Percentiles rank a stretch among this genome's conserved stretches.
Conservation (phyloP, 2,113 vertebrate species). For the cat (Felis catus) region F.catus_Fca126_mat1.0 CM031412.1:154389001-154389500, state of each 20-base stretch:
- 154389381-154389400: slow-evolving; percentile 89
- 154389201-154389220: slow-evolving; percentile 82
- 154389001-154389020: slow-evolving; percentile 67
- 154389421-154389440: slow-evolving; percentile 56
- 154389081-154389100: slow-evolving; percentile 91
- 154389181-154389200: slow-evolving; percentile 85
- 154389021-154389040: slow-evolving; percentile 81
- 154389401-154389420: slow-evolving; percentile 84
- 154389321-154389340: slow-evolving; percentile 87
- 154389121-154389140: slow-evolving; percentile 94
- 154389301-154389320: slow-evolving; percentile 89
- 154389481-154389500: slow-evolving; percentile 57
- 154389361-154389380: slow-evolving; percentile 87
- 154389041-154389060: slow-evolving; percentile 85
- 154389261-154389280: slow-evolving; percentile 86
- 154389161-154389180: slow-evolving; percentile 92
- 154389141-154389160: slow-evolving; percentile 95
- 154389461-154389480: slow-evolving; percentile 16
- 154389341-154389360: slow-evolving; percentile 86
- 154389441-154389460: neutral
- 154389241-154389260: slow-evolving; percentile 87
- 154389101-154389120: slow-evolving; percentile 95
- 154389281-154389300: slow-evolving; percentile 81
- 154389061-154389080: slow-evolving; percentile 88
- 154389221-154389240: slow-evolving; percentile 86